Percentiles rank a stretch among this genome's conserved stretches.
Evolutionary conservation across 2,888 invertebrate genomes (phyloP).

Genomic region (Ctena decussata): DNA sequence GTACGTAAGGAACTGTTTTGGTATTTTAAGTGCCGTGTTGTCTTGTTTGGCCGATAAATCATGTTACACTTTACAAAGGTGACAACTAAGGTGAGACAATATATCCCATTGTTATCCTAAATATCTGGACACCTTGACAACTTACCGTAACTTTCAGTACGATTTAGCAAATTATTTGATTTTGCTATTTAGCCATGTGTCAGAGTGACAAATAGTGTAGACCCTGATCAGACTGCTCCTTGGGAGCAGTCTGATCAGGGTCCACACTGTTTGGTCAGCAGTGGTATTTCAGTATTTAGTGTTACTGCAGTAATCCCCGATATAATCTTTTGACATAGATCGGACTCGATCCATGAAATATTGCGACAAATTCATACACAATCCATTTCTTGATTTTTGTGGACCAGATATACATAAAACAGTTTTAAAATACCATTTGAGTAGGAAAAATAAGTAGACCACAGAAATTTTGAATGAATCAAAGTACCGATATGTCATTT

Average conservation of each 20-base stretch:
- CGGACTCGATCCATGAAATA: background rate
- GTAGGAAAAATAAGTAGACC: background rate
- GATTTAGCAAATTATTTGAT: no score
- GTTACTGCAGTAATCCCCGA: background rate
- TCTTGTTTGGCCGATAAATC: background rate
- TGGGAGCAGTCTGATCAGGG: no score
- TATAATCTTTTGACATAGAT: constrained; percentile 12
- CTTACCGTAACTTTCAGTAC: no score
- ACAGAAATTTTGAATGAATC: background rate
- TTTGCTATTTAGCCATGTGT: no score
- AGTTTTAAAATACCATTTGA: background rate
- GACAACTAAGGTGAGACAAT: background rate
- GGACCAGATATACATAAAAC: background rate
- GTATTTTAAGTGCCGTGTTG: background rate
- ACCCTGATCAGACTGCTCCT: no score
- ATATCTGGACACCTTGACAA: no score
- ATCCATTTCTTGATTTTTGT: background rate
- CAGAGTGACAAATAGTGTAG: no score
- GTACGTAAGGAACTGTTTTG: background rate
- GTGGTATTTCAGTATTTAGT: no score
- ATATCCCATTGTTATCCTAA: no score
- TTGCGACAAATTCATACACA: background rate
- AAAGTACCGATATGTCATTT: no score
- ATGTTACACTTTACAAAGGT: background rate
- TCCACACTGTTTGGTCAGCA: no score